phyloP scores from a whole-genome alignment of 2,888 invertebrate genomes.

The Calameuta filiformis region DNA sequence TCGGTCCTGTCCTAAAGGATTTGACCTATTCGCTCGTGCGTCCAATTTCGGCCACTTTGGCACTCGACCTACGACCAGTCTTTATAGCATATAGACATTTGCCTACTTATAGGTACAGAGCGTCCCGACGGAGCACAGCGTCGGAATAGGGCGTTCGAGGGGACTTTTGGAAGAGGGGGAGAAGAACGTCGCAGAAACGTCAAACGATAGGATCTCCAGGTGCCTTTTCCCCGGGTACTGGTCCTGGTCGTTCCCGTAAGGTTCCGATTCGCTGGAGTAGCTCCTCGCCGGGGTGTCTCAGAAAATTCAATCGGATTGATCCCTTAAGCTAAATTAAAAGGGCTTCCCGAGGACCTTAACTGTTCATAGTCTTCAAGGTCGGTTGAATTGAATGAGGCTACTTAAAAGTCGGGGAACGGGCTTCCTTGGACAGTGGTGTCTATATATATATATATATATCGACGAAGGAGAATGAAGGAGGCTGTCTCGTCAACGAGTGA shows the following conservation, averaged over 20 bases:
- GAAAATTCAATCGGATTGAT: slow-evolving; percentile 51
- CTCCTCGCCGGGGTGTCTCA: background rate
- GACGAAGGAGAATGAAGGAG: background rate
- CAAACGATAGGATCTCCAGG: background rate
- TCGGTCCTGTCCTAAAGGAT: too few species aligned
- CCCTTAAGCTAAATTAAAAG: slow-evolving; percentile 46
- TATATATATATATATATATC: background rate
- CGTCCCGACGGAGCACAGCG: background rate
- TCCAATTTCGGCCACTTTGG: background rate
- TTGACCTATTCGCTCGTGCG: background rate
- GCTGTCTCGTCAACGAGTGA: background rate
- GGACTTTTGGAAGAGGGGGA: background rate
- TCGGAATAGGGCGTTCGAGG: background rate
- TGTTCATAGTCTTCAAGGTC: background rate
- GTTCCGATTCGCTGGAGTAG: background rate
- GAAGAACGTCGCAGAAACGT: background rate
- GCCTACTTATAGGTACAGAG: background rate
- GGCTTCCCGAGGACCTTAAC: slow-evolving; percentile 20
- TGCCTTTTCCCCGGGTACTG: background rate
- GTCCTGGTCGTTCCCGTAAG: background rate
- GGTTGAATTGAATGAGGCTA: background rate
- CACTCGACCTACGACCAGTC: background rate
- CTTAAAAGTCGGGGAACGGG: background rate
- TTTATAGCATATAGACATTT: too few species aligned
- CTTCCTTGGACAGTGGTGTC: too few species aligned